phyloP scores from a whole-genome alignment of 92 coral and sea anemone species.

The Phenganax marumi region DNA sequence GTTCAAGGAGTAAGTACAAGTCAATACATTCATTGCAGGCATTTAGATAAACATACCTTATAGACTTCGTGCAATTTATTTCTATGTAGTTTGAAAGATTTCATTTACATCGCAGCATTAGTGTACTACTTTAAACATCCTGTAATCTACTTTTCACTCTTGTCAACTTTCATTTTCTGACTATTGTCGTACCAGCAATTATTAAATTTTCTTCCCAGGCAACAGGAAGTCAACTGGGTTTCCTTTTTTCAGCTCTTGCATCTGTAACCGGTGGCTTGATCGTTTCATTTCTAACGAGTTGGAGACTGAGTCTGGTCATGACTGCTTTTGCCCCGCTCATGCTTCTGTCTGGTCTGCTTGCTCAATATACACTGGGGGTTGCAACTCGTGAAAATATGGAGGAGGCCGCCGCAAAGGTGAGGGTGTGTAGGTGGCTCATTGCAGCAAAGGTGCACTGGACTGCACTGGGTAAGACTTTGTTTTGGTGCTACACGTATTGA shows the following conservation, averaged over 20 bases:
- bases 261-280: conserved; percentile 63
- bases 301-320: conserved; percentile 76
- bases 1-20: conserved; percentile 72
- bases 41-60: background rate
- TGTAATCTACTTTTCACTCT: background rate
- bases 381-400: background rate
- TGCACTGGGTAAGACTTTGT: too few relatives aligned
- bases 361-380: conserved; percentile 64
- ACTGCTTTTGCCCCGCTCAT: conserved; percentile 78
- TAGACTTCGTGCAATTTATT: background rate
- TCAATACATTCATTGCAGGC: background rate
- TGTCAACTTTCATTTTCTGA: background rate
- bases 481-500: too few relatives aligned
- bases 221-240: conserved; percentile 75
- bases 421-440: too few relatives aligned
- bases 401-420: background rate
- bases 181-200: background rate
- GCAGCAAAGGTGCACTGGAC: too few relatives aligned
- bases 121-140: too few relatives aligned
- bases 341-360: conserved; percentile 67
- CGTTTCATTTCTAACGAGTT: conserved; percentile 67
- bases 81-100: background rate
- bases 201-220: conserved; percentile 56
- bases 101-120: too few relatives aligned
- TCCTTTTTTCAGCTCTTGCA: conserved; percentile 60